Conservation (phyloP, 2,888 invertebrate genomes). For the Sisyra nigra region DNA sequence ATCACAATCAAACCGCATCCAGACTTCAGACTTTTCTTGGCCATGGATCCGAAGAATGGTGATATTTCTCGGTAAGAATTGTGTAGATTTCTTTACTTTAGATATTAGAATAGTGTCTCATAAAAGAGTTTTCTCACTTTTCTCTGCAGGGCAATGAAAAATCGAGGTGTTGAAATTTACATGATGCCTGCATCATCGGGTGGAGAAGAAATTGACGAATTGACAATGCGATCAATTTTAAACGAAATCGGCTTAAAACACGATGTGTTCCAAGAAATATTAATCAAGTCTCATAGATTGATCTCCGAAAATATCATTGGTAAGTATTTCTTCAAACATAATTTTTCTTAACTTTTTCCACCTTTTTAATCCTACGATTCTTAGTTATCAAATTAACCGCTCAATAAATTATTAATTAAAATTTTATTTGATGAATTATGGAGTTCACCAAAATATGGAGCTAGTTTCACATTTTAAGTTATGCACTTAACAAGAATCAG, state of each 20-base stretch:
- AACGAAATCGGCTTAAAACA: slow-evolving; percentile 29
- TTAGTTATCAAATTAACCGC: no score
- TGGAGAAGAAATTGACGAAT: slow-evolving; percentile 16
- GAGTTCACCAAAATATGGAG: no score
- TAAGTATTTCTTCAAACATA: slow-evolving; percentile 1
- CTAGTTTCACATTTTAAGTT: no score
- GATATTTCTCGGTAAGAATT: slow-evolving; percentile 67
- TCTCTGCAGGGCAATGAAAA: slow-evolving; percentile 68
- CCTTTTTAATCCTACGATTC: no score
- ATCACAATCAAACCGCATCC: slow-evolving; percentile 67
- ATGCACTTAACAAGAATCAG: no score
- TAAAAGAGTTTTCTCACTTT: slow-evolving; percentile 8
- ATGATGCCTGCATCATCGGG: slow-evolving; percentile 26
- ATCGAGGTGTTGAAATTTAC: slow-evolving; percentile 87
- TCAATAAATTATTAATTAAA: no score
- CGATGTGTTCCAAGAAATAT: slow-evolving; percentile 25
- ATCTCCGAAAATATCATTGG: slow-evolving; percentile 25
- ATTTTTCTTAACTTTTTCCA: slow-evolving; percentile 5
- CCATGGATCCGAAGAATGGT: slow-evolving; percentile 89
- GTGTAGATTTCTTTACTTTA: slow-evolving; percentile 5
- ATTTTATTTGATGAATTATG: no score
- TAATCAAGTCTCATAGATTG: slow-evolving; percentile 32
- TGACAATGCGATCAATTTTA: slow-evolving; percentile 30
- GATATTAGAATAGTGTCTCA: not conserved
- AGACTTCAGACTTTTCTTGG: slow-evolving; percentile 84